These are phyloP conservation scores for Drosophila mojavensis DNA, from an alignment of 1,140 invertebrate species.

Conservation along the genomic window DNA sequence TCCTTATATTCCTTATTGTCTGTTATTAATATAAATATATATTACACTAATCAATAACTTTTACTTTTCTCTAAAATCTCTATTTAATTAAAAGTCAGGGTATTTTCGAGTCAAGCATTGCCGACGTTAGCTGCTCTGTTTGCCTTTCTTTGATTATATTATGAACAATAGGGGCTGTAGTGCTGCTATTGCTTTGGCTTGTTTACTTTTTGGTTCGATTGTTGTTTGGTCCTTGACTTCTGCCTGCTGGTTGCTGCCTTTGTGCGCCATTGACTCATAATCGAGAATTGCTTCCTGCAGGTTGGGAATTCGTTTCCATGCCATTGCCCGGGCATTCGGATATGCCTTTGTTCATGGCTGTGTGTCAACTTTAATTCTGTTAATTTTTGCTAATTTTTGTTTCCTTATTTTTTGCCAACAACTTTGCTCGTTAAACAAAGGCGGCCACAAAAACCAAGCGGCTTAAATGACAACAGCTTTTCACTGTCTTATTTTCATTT, in stretches of 20 bases:
- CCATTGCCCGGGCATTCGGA: conserved; percentile 16
- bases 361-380: conserved; percentile 32
- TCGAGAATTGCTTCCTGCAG: conserved; percentile 34
- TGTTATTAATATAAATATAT: no score
- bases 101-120: no score
- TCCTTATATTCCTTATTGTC: no score
- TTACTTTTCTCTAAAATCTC: no score
- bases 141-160: conserved; percentile 11
- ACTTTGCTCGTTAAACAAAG: conserved; percentile 36
- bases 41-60: no score
- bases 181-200: conserved; percentile 30
- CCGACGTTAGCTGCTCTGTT: no score
- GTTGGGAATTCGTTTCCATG: conserved; percentile 24
- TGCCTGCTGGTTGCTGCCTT: conserved; percentile 6
- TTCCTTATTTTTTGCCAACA: conserved; percentile 17
- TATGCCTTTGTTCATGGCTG: conserved; percentile 8
- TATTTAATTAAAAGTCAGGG: no score
- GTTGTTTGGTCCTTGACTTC: conserved; percentile 35
- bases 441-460: conserved; percentile 5
- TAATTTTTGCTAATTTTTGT: conserved; percentile 54
- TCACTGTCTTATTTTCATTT: neutral
- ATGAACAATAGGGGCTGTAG: conserved; percentile 35
- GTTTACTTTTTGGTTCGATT: conserved; percentile 38
- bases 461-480: conserved; percentile 38
- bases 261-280: conserved; percentile 48